A percentile compares a stretch with the other conserved stretches of the same genome.
Conservation (phyloP, 2,113 vertebrate species). For the Craseonycteris thonglongyai region DNA sequence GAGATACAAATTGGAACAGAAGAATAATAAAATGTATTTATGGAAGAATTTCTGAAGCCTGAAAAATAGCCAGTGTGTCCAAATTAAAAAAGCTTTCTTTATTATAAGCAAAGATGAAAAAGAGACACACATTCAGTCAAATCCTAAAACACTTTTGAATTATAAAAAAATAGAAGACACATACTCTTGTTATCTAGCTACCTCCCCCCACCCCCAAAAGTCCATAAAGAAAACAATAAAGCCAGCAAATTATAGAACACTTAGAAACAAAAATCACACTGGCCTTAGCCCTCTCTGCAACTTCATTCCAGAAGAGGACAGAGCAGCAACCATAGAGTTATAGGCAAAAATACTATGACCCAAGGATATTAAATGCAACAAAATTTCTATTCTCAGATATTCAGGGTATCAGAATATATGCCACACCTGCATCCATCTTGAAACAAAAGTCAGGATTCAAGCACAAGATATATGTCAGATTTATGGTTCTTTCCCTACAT, state of each 20-base stretch:
- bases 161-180: neutral
- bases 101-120: neutral
- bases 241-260: neutral
- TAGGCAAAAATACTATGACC: neutral
- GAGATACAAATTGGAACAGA: neutral
- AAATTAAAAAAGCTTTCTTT: neutral
- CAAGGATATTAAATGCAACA: neutral
- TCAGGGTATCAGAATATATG: neutral
- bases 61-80: neutral
- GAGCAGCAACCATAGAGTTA: neutral
- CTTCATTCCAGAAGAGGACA: neutral
- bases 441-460: neutral
- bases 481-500: neutral
- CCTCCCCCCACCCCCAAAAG: rapidly evolving
- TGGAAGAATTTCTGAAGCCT: neutral
- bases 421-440: neutral
- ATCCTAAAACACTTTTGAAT: neutral
- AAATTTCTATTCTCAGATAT: neutral
- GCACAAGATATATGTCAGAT: neutral
- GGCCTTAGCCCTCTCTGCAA: neutral
- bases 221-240: neutral
- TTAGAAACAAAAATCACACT: neutral
- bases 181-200: neutral
- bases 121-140: neutral
- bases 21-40: neutral